A percentile compares a stretch with the other conserved stretches of the same genome.
phyloP scores from a whole-genome alignment of 2,888 invertebrate genomes.

The Aleiodes alternator region DNA sequence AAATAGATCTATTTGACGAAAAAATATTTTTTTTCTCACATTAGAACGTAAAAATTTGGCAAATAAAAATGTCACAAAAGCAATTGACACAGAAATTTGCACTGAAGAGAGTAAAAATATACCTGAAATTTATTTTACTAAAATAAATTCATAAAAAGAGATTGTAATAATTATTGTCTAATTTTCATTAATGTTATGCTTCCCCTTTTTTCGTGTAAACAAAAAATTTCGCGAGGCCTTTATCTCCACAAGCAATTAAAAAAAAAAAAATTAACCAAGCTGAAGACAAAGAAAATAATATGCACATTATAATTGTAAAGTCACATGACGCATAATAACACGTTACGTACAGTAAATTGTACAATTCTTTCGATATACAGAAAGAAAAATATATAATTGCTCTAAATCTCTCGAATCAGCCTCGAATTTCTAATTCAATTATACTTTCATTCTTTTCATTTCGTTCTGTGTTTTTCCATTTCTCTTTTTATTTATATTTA shows the following conservation, averaged over 20 bases:
- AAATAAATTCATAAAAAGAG: constrained; percentile 11
- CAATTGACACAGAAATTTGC: too few species aligned
- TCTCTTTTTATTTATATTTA: constrained; percentile 17
- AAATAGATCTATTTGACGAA: too few species aligned
- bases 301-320: constrained; percentile 1
- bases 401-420: not conserved
- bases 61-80: constrained; percentile 8
- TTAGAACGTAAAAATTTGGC: too few species aligned
- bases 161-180: constrained; percentile 33
- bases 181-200: constrained; percentile 7
- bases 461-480: not conserved
- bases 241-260: not conserved
- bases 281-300: not conserved
- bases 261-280: not conserved
- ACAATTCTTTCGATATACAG: too few species aligned
- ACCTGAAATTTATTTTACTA: constrained; percentile 7
- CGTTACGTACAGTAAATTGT: too few species aligned
- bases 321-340: too few species aligned
- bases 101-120: not conserved
- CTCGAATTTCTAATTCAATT: constrained; percentile 26
- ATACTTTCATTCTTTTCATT: constrained; percentile 16
- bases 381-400: too few species aligned
- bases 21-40: too few species aligned
- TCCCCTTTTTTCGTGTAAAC: constrained; percentile 40
- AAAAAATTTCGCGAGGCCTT: constrained; percentile 15